phyloP scores from a whole-genome alignment of 2,113 vertebrate genomes.

The Donacobius atricapilla region DNA sequence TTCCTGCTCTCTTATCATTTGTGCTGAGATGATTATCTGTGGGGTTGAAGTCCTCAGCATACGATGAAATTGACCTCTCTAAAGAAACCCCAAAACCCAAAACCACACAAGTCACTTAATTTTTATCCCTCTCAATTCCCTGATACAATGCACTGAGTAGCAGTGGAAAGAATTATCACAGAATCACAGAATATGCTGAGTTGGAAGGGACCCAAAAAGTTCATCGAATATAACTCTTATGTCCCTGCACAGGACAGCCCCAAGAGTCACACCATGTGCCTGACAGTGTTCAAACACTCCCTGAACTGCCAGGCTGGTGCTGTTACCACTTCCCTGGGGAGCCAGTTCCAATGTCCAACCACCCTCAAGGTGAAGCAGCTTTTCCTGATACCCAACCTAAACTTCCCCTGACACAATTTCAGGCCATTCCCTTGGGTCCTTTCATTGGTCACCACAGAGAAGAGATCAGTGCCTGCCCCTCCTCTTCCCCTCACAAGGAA shows the following conservation, averaged over 20 bases:
- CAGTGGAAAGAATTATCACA: not conserved
- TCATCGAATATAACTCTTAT: fast-evolving
- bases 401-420: not conserved
- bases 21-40: not conserved
- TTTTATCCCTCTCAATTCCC: not conserved
- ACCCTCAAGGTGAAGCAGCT: not conserved
- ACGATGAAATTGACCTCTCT: not conserved
- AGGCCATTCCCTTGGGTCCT: fast-evolving
- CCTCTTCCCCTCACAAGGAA: fast-evolving
- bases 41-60: not conserved
- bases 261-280: not conserved
- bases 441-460: too few relatives aligned
- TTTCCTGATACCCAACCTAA: fast-evolving
- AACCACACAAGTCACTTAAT: not conserved
- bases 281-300: not conserved
- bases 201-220: not conserved
- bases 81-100: fast-evolving
- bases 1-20: not conserved
- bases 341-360: fast-evolving
- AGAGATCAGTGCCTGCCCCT: too few relatives aligned
- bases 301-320: not conserved
- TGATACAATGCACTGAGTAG: not conserved
- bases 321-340: fast-evolving
- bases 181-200: not conserved
- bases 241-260: not conserved